A percentile compares a stretch with the other conserved stretches of the same genome.
These are phyloP conservation scores for Pyrrhosoma nymphula DNA, from an alignment of 2,888 invertebrate species.

Conservation along the genomic window DNA sequence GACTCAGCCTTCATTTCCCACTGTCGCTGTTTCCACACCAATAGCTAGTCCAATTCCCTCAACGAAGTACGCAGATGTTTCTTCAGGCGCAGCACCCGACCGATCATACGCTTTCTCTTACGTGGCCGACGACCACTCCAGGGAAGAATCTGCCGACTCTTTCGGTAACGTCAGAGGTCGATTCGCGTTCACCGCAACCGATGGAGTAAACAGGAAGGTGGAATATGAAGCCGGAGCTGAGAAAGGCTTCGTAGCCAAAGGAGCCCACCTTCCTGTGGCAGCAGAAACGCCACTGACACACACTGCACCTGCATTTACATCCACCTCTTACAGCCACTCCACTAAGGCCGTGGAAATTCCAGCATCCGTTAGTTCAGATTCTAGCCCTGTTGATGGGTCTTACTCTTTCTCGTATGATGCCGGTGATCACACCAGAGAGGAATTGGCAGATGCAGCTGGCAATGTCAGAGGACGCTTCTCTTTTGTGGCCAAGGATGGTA, in stretches of 20 bases:
- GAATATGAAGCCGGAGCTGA: constrained; percentile 73
- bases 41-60: background rate
- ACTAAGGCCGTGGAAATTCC: background rate
- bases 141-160: constrained; percentile 75
- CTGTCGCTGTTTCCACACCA: background rate
- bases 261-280: constrained; percentile 72
- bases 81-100: constrained; percentile 68
- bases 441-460: constrained; percentile 75
- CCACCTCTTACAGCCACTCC: background rate
- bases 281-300: background rate
- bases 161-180: constrained; percentile 74
- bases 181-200: constrained; percentile 71
- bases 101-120: constrained; percentile 73
- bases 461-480: constrained; percentile 73
- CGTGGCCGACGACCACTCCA: constrained; percentile 72
- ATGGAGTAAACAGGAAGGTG: constrained; percentile 70
- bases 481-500: constrained; percentile 71
- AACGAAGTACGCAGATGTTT: background rate
- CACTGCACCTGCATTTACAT: background rate
- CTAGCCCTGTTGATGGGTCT: constrained; percentile 71
- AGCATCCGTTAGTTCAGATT: background rate
- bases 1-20: background rate
- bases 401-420: constrained; percentile 73
- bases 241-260: constrained; percentile 73
- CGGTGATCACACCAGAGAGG: constrained; percentile 74